Evolutionary conservation across 2,113 vertebrate genomes (phyloP).

Genomic region (Cranoglanis bouderius): DNA sequence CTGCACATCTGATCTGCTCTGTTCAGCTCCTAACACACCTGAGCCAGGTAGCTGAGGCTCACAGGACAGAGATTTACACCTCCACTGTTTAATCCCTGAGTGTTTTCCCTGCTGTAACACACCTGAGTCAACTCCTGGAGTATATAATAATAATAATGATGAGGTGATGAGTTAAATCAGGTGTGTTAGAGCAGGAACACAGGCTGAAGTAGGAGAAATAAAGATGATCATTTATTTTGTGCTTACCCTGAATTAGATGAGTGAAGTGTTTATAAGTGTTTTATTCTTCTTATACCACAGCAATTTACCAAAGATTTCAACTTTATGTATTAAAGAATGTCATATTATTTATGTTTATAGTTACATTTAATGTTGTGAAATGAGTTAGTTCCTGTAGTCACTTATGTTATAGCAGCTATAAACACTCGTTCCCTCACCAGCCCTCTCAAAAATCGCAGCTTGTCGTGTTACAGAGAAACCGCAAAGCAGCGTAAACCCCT

Average conservation of each 20-base stretch:
- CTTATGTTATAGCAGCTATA: neutral
- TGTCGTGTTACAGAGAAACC: neutral
- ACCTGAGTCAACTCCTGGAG: neutral
- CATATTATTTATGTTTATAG: neutral
- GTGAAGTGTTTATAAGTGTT: neutral
- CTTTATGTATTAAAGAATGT: neutral
- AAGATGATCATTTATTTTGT: neutral
- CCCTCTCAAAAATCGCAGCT: neutral
- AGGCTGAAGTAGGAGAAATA: neutral
- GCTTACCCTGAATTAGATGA: neutral
- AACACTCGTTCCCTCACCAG: neutral
- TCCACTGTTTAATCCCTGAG: neutral
- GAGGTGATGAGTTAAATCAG: neutral
- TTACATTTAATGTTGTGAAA: neutral
- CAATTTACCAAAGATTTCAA: neutral
- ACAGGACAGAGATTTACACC: neutral
- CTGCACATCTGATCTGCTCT: neutral
- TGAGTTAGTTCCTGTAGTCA: neutral
- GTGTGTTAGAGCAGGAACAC: neutral
- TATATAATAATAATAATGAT: too few relatives aligned
- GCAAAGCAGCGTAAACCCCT: neutral
- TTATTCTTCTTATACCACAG: neutral
- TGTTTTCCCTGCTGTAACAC: neutral
- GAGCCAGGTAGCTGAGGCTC: slow-evolving; percentile 7
- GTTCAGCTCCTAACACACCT: slow-evolving; percentile 8